phyloP scores from a whole-genome alignment of 23 tunicate genomes.

The Oikopleura dioica region DNA sequence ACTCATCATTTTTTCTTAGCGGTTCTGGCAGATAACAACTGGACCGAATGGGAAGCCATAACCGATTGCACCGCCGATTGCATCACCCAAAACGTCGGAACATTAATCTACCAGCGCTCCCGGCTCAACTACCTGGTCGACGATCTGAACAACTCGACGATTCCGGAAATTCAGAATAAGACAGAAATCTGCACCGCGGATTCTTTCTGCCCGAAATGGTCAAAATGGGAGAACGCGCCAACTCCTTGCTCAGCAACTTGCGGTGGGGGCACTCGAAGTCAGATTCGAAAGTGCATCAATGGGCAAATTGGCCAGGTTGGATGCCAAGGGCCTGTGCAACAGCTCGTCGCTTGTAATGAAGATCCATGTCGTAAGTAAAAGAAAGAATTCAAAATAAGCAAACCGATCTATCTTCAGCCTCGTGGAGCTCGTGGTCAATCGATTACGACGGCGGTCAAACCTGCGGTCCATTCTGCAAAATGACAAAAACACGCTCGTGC shows the following conservation, averaged over 20 bases:
- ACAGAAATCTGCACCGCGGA: too few species aligned
- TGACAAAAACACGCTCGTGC: background rate
- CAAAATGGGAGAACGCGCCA: background rate
- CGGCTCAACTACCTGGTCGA: too few species aligned
- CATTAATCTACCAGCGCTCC: too few species aligned
- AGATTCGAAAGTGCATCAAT: background rate
- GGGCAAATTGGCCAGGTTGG: background rate
- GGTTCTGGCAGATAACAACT: too few species aligned
- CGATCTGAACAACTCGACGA: too few species aligned
- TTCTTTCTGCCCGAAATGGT: too few species aligned
- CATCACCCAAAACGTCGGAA: too few species aligned
- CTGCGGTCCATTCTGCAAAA: constrained; percentile 7
- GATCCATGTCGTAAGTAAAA: background rate
- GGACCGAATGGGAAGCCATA: too few species aligned
- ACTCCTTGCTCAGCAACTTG: background rate
- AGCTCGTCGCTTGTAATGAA: background rate
- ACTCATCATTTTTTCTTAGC: too few species aligned
- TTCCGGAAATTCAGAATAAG: too few species aligned
- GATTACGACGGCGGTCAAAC: background rate
- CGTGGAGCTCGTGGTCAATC: background rate
- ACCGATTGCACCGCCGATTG: too few species aligned
- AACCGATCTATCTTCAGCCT: constrained; percentile 3
- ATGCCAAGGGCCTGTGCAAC: background rate
- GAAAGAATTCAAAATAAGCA: too few species aligned
- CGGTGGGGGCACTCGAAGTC: background rate